Conservation (phyloP, 2,888 invertebrate species). For the Eristalis arbustorum region DNA sequence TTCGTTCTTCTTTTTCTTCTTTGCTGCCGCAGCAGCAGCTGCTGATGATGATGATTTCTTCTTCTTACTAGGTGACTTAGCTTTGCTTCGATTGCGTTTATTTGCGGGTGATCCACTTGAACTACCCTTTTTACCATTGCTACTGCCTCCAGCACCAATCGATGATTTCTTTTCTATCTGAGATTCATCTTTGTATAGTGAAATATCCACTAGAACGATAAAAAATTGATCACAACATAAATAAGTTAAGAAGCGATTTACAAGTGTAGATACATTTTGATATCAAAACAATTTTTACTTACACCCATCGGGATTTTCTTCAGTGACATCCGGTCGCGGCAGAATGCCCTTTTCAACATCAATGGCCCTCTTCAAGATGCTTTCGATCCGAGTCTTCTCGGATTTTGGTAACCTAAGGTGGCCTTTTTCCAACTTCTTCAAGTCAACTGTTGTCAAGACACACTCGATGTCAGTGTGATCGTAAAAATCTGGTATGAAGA, state of each 20-base stretch:
- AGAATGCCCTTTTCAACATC: slow-evolving; percentile 88
- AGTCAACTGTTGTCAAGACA: slow-evolving; percentile 91
- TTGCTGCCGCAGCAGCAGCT: neutral
- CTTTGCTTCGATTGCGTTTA: slow-evolving; percentile 58
- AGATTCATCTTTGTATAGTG: slow-evolving; percentile 90
- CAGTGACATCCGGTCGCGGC: slow-evolving; percentile 85
- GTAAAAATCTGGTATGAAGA: slow-evolving; percentile 94
- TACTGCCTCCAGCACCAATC: slow-evolving; percentile 60
- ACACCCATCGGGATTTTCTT: slow-evolving; percentile 93
- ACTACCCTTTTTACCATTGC: slow-evolving; percentile 51
- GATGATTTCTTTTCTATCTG: slow-evolving; percentile 84
- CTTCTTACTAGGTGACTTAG: slow-evolving; percentile 70
- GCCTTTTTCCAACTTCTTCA: slow-evolving; percentile 87
- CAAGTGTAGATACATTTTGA: neutral
- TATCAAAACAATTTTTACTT: slow-evolving; percentile 79
- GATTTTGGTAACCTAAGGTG: slow-evolving; percentile 85
- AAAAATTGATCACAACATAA: slow-evolving; percentile 22
- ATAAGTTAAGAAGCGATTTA: neutral
- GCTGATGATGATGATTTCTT: slow-evolving; percentile 44
- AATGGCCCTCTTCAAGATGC: slow-evolving; percentile 91
- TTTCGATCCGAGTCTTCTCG: slow-evolving; percentile 90
- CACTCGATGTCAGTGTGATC: slow-evolving; percentile 95
- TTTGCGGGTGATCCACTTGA: slow-evolving; percentile 64
- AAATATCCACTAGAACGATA: slow-evolving; percentile 87
- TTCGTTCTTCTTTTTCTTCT: slow-evolving; percentile 60